These are phyloP conservation scores for Metopolophium dirhodum DNA, from an alignment of 1,140 invertebrate genomes.

Conservation along the genomic window DNA sequence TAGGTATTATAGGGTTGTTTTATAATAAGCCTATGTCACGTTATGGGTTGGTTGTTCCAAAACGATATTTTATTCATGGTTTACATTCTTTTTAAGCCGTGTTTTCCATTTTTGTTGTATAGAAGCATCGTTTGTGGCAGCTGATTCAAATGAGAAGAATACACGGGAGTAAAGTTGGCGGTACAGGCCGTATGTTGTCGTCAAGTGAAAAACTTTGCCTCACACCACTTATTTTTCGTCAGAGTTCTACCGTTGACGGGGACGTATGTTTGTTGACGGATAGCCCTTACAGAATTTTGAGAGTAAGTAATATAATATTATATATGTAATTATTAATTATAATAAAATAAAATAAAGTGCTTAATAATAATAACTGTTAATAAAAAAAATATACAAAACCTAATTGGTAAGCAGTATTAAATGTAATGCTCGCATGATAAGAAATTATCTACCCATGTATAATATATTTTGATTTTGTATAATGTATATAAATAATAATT, in stretches of 20 bases:
- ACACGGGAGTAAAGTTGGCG: conserved; percentile 46
- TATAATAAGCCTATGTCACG: conserved; percentile 12
- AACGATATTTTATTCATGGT: not conserved
- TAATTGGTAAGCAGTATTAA: not conserved
- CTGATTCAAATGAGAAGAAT: conserved; percentile 54
- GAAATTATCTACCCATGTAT: not conserved
- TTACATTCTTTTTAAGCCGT: not conserved
- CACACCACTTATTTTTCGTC: conserved; percentile 32
- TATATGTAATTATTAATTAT: conserved; percentile 24
- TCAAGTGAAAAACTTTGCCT: conserved; percentile 51
- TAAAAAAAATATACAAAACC: not conserved
- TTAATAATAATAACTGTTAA: not conserved
- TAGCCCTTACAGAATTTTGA: conserved; percentile 72
- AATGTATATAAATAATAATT: not conserved
- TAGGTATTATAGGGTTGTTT: not conserved
- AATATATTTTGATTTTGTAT: not conserved
- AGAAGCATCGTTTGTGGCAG: conserved; percentile 49
- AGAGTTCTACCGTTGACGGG: conserved; percentile 59
- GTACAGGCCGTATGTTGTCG: conserved; percentile 10
- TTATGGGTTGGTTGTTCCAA: not conserved
- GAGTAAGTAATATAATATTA: conserved; percentile 65
- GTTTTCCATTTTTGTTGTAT: not conserved
- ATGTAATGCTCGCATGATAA: not conserved
- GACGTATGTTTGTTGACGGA: conserved; percentile 71
- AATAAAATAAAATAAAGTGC: not conserved